Percentiles rank a stretch among this genome's conserved stretches.
phyloP scores from a whole-genome alignment of 2,113 vertebrate species.

The Catharus fuscescens region DNA sequence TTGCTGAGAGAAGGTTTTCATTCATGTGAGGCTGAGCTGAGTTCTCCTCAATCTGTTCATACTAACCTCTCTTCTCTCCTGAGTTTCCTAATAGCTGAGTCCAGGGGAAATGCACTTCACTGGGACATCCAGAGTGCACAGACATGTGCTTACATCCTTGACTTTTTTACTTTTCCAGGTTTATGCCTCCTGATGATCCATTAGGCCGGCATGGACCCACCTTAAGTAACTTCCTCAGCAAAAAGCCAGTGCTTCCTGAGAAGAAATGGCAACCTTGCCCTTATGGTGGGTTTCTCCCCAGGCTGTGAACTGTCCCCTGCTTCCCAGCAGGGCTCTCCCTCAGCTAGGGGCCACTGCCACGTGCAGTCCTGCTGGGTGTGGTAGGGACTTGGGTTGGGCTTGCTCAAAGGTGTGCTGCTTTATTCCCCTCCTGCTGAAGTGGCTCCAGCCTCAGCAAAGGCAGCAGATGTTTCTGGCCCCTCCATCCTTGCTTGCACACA shows the following conservation, averaged over 20 bases:
- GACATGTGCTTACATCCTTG: not conserved
- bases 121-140: not conserved
- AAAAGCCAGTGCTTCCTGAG: slow-evolving; percentile 75
- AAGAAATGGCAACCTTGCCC: slow-evolving; percentile 85
- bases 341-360: accelerated
- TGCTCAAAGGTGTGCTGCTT: not conserved
- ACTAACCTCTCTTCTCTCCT: too few species aligned
- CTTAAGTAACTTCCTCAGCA: slow-evolving; percentile 85
- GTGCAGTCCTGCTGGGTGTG: accelerated
- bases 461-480: not conserved
- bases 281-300: slow-evolving; percentile 76
- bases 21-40: accelerated
- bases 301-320: not conserved
- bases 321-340: not conserved
- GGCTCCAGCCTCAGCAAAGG: not conserved
- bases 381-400: not conserved
- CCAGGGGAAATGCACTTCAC: not conserved
- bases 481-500: not conserved
- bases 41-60: not conserved
- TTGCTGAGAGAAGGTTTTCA: not conserved
- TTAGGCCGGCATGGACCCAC: slow-evolving; percentile 87
- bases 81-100: not conserved
- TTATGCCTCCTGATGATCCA: slow-evolving; percentile 94
- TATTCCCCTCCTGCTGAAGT: not conserved
- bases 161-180: slow-evolving; percentile 72